Base-by-base conservation (phyloP, 2,888 invertebrate genomes). In the Laspeyria flexula region DNA sequence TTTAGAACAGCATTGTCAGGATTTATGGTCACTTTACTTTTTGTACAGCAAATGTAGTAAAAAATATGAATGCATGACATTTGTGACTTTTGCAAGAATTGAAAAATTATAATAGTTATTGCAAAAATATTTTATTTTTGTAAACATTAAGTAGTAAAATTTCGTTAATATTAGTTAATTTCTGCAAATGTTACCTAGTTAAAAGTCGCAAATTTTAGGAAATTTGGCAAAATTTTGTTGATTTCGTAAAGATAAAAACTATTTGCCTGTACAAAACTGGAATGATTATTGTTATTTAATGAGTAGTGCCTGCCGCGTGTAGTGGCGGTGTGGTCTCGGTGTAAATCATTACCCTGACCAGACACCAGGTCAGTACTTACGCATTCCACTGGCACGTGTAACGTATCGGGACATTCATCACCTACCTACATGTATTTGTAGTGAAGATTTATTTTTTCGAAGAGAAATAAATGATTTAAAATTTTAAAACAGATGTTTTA, bases 391-490 rank as follows among this genome's bases (percentile, higher is more conserved):
- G 13, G 46, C 62, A 69, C 53, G 23, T 34, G 37, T 55, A 37
- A 43, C 44, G 37, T 43, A 43, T 41, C 42, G 42, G 58, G 31
- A 56, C 52, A 55, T 54, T 54, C 51, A 64, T 60, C 61, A 67
- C 54, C 60, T 59, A 67, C 54, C 60, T 44, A 55, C 57, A 52
- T 60, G 23, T 60, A 60, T 50, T 60, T 69, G 68, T 69, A 69
- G 68, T 35, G 55, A 40, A 71, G 31, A 38, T 61, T n/a, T 68
- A 68, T 60, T 60, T 67, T 66, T 60, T 61, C 57, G 59, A 57
- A 53, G 58, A 67, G 55, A 71, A 68, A 69, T 69, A 69, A 71
- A 69, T 60, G 38, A 60, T 60, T 59, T 39, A 43, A 68, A 45
- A 46, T 6, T n/a, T 30, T 35, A 12, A 13, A 40, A 15, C 15